Conservation (phyloP, 2,888 invertebrate species). For the Megastigmus dorsalis region DNA sequence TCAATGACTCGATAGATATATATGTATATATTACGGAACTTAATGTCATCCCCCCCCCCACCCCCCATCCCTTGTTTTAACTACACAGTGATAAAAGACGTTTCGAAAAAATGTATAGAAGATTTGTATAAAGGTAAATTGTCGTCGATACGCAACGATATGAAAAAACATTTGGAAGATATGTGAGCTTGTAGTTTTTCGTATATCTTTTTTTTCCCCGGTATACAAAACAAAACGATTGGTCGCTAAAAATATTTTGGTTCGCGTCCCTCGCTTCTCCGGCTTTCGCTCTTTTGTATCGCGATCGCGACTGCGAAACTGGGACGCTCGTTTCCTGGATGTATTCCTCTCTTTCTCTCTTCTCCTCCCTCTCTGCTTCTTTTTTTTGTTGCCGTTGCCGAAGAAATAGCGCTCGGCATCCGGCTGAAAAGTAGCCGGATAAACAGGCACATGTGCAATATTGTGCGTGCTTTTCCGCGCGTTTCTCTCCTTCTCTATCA, state of each 20-base stretch:
- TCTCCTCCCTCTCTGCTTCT: not conserved
- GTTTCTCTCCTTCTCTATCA: not conserved
- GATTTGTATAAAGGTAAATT: constrained; percentile 48
- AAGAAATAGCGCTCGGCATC: constrained; percentile 22
- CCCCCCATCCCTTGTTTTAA: not conserved
- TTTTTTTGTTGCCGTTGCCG: not conserved
- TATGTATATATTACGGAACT: too few species aligned
- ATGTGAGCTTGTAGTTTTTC: constrained; percentile 28
- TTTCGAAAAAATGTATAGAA: constrained; percentile 53
- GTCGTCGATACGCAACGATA: not conserved
- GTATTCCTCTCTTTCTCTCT: constrained; percentile 6
- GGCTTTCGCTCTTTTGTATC: constrained; percentile 5
- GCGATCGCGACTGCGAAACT: constrained; percentile 17
- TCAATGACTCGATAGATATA: constrained; percentile 12
- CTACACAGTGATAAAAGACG: constrained; percentile 45
- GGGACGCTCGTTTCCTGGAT: constrained; percentile 8
- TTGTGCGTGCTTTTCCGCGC: constrained; percentile 59
- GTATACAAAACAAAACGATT: constrained; percentile 29
- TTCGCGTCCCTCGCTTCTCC: constrained; percentile 9
- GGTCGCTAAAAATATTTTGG: constrained; percentile 43
- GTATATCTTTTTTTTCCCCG: not conserved
- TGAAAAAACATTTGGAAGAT: constrained; percentile 53
- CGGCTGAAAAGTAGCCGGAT: constrained; percentile 39
- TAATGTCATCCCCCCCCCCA: not conserved
- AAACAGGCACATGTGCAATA: constrained; percentile 58